A percentile compares a stretch with the other conserved stretches of the same genome.
These are phyloP conservation scores for Chinchilla lanigera DNA, from an alignment of 2,113 vertebrate genomes.

Conservation along the genomic window DNA sequence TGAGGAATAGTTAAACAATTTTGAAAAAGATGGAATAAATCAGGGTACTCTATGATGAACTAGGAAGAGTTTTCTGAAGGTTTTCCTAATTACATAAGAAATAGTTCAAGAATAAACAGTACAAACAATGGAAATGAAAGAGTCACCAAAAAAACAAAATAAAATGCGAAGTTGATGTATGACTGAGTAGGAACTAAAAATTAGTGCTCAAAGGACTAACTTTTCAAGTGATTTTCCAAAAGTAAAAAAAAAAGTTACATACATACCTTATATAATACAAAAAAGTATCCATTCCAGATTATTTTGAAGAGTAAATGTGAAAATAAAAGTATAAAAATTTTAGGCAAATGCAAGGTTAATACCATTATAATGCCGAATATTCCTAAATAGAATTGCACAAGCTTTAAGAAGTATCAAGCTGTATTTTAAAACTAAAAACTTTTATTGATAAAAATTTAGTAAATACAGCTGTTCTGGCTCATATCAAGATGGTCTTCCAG, in stretches of 20 bases:
- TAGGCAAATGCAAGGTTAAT: background rate
- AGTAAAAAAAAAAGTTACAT: background rate
- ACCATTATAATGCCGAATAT: background rate
- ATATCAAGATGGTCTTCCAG: background rate
- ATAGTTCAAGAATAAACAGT: background rate
- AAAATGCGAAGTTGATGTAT: background rate
- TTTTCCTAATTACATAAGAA: background rate
- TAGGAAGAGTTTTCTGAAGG: background rate
- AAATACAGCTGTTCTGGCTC: background rate
- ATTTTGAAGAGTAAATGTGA: constrained; percentile 35
- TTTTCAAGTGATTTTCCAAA: constrained; percentile 26
- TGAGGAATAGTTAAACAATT: background rate
- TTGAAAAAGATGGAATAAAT: background rate
- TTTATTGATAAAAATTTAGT: background rate
- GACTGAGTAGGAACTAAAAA: background rate
- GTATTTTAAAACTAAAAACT: background rate
- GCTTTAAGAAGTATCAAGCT: background rate
- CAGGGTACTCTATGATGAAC: background rate
- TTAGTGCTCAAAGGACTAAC: background rate
- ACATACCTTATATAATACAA: background rate
- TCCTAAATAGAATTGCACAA: background rate
- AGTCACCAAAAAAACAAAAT: background rate
- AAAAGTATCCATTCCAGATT: background rate
- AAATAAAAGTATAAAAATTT: constrained; percentile 1
- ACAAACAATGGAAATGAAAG: background rate